A percentile compares a stretch with the other conserved stretches of the same genome.
phyloP scores from a whole-genome alignment of 1,140 invertebrate genomes.

The Steinernema khuongi region DNA sequence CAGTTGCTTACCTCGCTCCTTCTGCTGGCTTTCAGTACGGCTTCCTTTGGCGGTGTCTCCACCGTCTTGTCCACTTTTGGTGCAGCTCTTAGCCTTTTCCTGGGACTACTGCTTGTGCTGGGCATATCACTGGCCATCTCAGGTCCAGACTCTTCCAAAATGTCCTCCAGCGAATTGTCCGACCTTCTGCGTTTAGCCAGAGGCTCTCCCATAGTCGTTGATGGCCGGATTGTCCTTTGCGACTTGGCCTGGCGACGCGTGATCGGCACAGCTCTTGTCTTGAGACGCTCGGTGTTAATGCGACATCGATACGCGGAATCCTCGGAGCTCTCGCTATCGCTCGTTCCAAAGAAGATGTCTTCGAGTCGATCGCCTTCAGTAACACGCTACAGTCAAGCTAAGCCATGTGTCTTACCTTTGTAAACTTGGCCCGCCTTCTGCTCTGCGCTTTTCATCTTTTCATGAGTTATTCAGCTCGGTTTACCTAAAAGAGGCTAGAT shows the following conservation, averaged over 20 bases:
- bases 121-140: too few relatives aligned
- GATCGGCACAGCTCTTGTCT: not conserved
- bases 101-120: not conserved
- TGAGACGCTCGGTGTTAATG: not conserved
- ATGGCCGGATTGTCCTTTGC: not conserved
- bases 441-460: too few relatives aligned
- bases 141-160: too few relatives aligned
- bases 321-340: conserved; percentile 1
- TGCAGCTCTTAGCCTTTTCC: not conserved
- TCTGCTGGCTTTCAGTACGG: not conserved
- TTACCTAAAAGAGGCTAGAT: too few relatives aligned
- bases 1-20: not conserved
- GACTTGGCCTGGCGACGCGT: not conserved
- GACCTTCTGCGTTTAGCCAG: too few relatives aligned
- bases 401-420: not conserved
- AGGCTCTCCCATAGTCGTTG: not conserved
- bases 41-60: not conserved
- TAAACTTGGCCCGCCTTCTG: not conserved
- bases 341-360: not conserved
- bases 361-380: not conserved
- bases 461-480: too few relatives aligned
- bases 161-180: too few relatives aligned
- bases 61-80: not conserved
- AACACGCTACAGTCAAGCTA: not conserved
- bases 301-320: conserved; percentile 2